phyloP scores from a whole-genome alignment of 2,113 vertebrate species.

The Lamprotornis superbus region DNA sequence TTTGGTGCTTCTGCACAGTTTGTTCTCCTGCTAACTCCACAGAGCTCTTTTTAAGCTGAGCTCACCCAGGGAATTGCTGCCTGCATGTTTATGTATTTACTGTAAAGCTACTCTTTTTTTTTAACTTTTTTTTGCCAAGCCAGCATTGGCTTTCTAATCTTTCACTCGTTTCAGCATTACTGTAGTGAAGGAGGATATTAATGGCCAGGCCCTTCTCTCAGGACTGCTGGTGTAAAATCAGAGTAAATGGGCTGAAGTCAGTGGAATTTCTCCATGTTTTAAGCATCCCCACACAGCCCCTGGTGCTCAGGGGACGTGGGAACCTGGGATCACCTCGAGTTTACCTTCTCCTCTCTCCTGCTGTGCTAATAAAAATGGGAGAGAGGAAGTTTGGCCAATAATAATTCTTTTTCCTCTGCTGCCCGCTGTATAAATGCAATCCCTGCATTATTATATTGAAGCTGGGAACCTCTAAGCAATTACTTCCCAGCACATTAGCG shows the following conservation, averaged over 20 bases:
- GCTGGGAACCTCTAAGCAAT: slow-evolving; percentile 69
- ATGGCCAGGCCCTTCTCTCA: not conserved
- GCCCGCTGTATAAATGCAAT: slow-evolving; percentile 52
- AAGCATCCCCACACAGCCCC: not conserved
- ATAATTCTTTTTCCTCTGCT: not conserved
- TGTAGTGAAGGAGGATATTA: not conserved
- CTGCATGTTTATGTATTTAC: slow-evolving; percentile 58
- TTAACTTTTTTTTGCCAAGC: not conserved
- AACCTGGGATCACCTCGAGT: not conserved
- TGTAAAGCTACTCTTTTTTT: not conserved
- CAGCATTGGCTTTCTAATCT: slow-evolving; percentile 44
- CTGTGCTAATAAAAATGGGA: slow-evolving; percentile 42
- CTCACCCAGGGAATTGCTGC: slow-evolving; percentile 22
- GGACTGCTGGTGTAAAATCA: not conserved
- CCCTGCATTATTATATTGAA: slow-evolving; percentile 62
- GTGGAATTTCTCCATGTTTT: not conserved
- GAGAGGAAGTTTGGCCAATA: slow-evolving; percentile 6
- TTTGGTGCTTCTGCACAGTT: slow-evolving; percentile 26
- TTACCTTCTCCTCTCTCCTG: not conserved
- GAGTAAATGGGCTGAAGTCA: not conserved
- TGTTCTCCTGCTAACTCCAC: not conserved
- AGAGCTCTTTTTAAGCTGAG: slow-evolving; percentile 24
- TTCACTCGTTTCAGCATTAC: not conserved
- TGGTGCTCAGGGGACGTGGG: not conserved
- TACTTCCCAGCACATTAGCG: slow-evolving; percentile 64